Base-by-base conservation (phyloP, 2,888 invertebrate species). In the Cosmopolites sordidus region DNA sequence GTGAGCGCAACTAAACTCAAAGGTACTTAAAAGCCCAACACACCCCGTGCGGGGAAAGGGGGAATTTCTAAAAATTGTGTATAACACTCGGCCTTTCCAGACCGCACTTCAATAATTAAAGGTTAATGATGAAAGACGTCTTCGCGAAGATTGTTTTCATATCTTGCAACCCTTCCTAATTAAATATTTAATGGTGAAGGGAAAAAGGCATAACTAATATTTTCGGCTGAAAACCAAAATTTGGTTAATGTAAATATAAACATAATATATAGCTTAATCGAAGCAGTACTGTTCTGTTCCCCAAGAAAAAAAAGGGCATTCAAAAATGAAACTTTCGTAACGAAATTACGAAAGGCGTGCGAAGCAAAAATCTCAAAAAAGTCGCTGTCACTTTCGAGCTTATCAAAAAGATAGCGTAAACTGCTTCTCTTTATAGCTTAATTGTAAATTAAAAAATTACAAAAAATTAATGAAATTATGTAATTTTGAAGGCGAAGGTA, bases 321-420 rank as follows among this genome's bases (percentile, higher is more conserved):
- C 5, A 43, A 45, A 16, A 38, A 27, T 27, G 27, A 43, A 43
- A 43, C 33, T 44, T 33, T 8, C 45, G 18, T 37, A 45, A 45
- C 14, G 4, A 37, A 45, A 45, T 37, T 45, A 17, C 37, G 37
- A 45, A 45, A 18, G 18, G 37, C 37, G 45, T 18, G 17, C 16
- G 17, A 45, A 18, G 38, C 5, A 15, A 45, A 38, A 45, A 37
- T 45, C 18, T 45, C n/a, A 14, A 40, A 39, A 40, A 47, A 40
- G 11, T 33, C 38, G 46, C 17, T 44, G 30, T 33, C 33, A 40
- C 39, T 39, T 47, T 40, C 15, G 22, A 16, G 16, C 27, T 47
- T 47, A 47, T 47, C 16, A 16, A 39, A 11, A 33, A 33, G n/a
- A 33, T 33, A 33, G 5, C 33, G n/a, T 12, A 3, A 12, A 11